These are phyloP conservation scores for Limnephilus rhombicus DNA, from an alignment of 2,888 invertebrate species.

Conservation along the genomic window DNA sequence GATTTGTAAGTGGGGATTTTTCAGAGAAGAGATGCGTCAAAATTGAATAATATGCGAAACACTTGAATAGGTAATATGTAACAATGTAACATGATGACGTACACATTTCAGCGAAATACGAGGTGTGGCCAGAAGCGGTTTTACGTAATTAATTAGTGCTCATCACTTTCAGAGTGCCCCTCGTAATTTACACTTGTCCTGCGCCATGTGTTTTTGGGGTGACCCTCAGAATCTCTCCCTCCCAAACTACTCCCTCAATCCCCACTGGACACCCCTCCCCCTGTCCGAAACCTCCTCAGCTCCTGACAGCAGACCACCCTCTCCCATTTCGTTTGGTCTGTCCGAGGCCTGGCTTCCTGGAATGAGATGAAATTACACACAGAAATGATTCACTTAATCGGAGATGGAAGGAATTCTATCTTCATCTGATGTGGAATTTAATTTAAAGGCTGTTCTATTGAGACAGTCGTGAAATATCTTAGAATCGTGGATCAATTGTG, in stretches of 20 bases:
- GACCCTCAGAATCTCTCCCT: constrained; percentile 38
- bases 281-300: background rate
- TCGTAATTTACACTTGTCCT: constrained; percentile 52
- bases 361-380: constrained; percentile 43
- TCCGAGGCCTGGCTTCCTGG: constrained; percentile 7
- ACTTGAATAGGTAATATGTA: background rate
- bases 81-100: constrained; percentile 8
- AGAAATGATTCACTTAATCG: constrained; percentile 45
- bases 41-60: background rate
- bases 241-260: background rate
- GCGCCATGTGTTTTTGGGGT: constrained; percentile 41
- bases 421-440: constrained; percentile 43
- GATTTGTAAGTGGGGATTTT: background rate
- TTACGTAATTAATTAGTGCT: constrained; percentile 54
- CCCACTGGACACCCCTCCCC: background rate
- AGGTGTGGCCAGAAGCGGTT: constrained; percentile 43
- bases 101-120: constrained; percentile 29
- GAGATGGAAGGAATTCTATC: constrained; percentile 44
- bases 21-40: background rate
- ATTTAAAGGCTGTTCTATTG: constrained; percentile 17
- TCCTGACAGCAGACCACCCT: background rate
- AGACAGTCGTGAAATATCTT: background rate
- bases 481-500: background rate
- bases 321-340: background rate
- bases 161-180: constrained; percentile 54